These are phyloP conservation scores for Euura saliciscinereae DNA, from an alignment of 1,140 invertebrate species.

Conservation along the genomic window DNA sequence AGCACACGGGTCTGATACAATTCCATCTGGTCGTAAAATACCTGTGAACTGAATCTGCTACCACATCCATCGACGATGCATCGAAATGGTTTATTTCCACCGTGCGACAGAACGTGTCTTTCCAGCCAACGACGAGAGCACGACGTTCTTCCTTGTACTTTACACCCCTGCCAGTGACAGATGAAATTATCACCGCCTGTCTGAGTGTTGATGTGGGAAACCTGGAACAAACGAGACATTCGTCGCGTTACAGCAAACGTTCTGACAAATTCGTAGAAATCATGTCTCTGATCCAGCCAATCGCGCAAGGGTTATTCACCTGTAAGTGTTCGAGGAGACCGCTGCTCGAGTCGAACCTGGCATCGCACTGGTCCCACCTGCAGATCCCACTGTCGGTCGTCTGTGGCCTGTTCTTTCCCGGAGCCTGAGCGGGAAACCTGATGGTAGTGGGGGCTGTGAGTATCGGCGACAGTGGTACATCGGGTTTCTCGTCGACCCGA, in stretches of 20 bases:
- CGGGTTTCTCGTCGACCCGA: conserved; percentile 36
- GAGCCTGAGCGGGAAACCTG: conserved; percentile 70
- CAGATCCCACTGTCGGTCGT: conserved; percentile 67
- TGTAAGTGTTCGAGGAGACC: conserved; percentile 90
- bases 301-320: conserved; percentile 51
- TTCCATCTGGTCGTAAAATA: conserved; percentile 44
- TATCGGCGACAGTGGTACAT: conserved; percentile 63
- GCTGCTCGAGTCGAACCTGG: conserved; percentile 75
- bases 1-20: too few species aligned
- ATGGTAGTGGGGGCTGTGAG: conserved; percentile 79
- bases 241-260: neutral
- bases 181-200: conserved; percentile 81
- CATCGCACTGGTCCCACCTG: conserved; percentile 85
- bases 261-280: neutral
- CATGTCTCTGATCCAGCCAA: conserved; percentile 17
- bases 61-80: conserved; percentile 95
- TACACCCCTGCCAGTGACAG: conserved; percentile 92
- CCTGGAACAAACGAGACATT: conserved; percentile 58
- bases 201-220: conserved; percentile 84
- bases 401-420: conserved; percentile 50
- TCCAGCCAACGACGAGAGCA: conserved; percentile 93
- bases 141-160: conserved; percentile 90
- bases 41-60: conserved; percentile 89
- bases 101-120: conserved; percentile 88
- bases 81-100: conserved; percentile 92